Evolutionary conservation across 2,888 invertebrate species (phyloP).

Genomic region (Coecobrya sp.): DNA sequence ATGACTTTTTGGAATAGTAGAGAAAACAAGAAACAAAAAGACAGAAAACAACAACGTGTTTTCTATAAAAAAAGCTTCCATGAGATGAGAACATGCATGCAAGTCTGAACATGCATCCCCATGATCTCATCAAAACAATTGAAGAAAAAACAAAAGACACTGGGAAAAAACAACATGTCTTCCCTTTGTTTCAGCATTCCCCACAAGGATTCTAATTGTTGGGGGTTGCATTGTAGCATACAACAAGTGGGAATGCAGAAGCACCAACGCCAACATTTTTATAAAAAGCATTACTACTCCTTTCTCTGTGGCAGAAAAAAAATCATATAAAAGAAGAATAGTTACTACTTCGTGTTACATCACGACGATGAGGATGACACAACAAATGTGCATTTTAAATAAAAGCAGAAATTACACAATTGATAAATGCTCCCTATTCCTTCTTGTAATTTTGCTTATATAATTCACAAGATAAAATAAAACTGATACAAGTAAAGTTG

Average conservation of each 20-base stretch:
- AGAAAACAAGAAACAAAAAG: constrained; percentile 22
- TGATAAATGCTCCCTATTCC: constrained; percentile 15
- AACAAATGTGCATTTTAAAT: constrained; percentile 39
- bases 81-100: background rate
- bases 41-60: background rate
- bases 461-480: constrained; percentile 43
- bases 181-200: constrained; percentile 71
- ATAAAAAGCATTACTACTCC: background rate
- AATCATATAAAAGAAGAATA: background rate
- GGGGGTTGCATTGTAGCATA: background rate
- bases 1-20: constrained; percentile 61
- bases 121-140: constrained; percentile 29
- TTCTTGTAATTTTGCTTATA: constrained; percentile 28
- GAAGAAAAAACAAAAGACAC: constrained; percentile 26
- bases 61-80: background rate
- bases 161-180: constrained; percentile 68
- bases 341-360: background rate
- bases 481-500: background rate
- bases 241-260: constrained; percentile 6
- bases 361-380: constrained; percentile 53
- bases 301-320: background rate
- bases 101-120: constrained; percentile 9
- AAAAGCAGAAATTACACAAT: constrained; percentile 26
- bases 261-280: background rate
- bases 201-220: constrained; percentile 12